Conservation (phyloP, 2,888 invertebrate genomes). For the Willowsia nigromaculata region DNA sequence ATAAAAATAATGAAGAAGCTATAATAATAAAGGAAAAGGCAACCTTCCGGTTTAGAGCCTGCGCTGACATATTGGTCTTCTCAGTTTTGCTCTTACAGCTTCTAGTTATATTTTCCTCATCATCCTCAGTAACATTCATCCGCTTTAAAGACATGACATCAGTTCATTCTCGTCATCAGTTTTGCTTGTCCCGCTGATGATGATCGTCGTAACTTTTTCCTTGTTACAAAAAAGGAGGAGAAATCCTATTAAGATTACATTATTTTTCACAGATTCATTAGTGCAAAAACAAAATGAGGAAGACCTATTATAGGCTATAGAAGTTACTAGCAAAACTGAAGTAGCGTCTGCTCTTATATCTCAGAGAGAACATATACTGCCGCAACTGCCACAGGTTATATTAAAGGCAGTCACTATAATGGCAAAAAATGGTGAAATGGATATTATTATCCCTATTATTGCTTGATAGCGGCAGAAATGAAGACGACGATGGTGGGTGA, state of each 20-base stretch:
- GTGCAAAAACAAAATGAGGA: neutral
- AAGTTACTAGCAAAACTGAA: no score
- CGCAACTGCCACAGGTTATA: constrained; percentile 2
- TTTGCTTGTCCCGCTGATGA: neutral
- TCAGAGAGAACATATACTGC: neutral
- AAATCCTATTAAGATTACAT: constrained; percentile 51
- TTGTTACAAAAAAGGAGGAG: constrained; percentile 36
- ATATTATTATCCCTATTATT: neutral
- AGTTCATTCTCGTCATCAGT: neutral
- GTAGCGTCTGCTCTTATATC: no score
- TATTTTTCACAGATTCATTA: constrained; percentile 46
- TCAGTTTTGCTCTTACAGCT: neutral
- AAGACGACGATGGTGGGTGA: neutral
- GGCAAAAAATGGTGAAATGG: constrained; percentile 8
- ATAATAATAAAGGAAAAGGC: constrained; percentile 4
- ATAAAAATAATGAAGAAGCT: constrained; percentile 38
- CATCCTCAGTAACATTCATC: neutral
- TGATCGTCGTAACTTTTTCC: neutral
- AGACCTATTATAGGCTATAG: neutral
- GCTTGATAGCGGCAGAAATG: no score
- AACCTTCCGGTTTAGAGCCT: constrained; percentile 12
- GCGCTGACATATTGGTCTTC: neutral
- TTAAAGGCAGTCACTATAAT: neutral
- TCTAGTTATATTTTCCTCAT: neutral
- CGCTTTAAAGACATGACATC: neutral